Evolutionary conservation across 2,113 vertebrate genomes (phyloP).

Genomic region (Stigmatopora argus): DNA sequence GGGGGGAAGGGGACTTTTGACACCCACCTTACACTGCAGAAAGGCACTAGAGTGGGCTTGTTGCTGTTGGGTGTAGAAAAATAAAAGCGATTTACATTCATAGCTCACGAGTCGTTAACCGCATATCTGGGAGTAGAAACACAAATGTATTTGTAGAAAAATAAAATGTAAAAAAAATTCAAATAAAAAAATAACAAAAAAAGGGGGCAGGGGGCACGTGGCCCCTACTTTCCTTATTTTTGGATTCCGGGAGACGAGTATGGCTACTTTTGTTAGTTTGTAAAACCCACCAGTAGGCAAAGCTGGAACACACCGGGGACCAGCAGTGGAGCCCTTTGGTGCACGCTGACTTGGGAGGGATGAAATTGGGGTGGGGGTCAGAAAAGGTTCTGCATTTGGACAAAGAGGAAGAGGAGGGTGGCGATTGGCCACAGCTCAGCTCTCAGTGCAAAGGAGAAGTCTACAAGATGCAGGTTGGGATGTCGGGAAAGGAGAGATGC

Average conservation of each 20-base stretch:
- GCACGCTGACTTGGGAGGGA: slow-evolving; percentile 40
- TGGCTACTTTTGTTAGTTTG: slow-evolving; percentile 61
- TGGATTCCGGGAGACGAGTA: slow-evolving; percentile 65
- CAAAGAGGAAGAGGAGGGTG: slow-evolving; percentile 4
- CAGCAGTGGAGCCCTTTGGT: slow-evolving; percentile 66
- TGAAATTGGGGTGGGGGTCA: slow-evolving; percentile 13
- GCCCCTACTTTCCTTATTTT: slow-evolving; percentile 52
- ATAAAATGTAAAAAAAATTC: slow-evolving; percentile 65
- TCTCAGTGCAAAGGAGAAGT: slow-evolving; percentile 54
- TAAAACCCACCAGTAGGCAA: slow-evolving; percentile 55
- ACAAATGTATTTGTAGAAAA: slow-evolving; percentile 67
- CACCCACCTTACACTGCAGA: slow-evolving; percentile 55
- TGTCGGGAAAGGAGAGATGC: slow-evolving; percentile 37
- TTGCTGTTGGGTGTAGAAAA: slow-evolving; percentile 66
- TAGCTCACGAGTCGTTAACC: slow-evolving; percentile 55
- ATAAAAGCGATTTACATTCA: slow-evolving; percentile 72
- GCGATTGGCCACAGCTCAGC: slow-evolving; percentile 58
- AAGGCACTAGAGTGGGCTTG: slow-evolving; percentile 73
- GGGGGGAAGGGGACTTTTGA: slow-evolving; percentile 21
- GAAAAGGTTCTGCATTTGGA: not conserved
- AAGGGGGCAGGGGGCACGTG: slow-evolving; percentile 30
- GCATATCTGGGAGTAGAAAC: slow-evolving; percentile 66
- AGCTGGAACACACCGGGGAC: slow-evolving; percentile 46
- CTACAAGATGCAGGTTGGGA: slow-evolving; percentile 41
- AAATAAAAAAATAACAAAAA: slow-evolving; percentile 55